These are phyloP conservation scores for Cossypha heuglini DNA, from an alignment of 2,797 vertebrate genomes.

Conservation along the genomic window DNA sequence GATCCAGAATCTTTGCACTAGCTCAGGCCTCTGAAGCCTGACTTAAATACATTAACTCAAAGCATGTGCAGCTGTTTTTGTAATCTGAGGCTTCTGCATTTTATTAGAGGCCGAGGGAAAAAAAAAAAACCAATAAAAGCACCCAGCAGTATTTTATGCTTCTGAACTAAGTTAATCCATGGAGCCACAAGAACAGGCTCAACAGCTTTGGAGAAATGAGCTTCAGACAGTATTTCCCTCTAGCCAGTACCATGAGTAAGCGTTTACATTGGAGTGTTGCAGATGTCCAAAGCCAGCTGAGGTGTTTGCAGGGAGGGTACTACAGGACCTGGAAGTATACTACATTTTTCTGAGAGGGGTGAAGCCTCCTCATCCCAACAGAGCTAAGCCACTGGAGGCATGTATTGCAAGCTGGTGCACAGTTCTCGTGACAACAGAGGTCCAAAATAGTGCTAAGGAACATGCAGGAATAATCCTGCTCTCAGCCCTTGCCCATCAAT, in stretches of 20 bases:
- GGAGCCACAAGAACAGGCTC: neutral
- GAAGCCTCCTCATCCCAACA: neutral
- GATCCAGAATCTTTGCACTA: slow-evolving; percentile 20
- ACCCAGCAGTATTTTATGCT: neutral
- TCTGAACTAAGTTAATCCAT: neutral
- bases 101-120: neutral
- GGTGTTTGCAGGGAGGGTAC: neutral
- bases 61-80: slow-evolving; percentile 44
- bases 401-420: rapidly evolving
- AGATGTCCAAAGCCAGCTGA: neutral
- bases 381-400: neutral
- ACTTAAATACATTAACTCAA: neutral
- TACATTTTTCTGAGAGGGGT: neutral
- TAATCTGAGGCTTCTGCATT: slow-evolving; percentile 11
- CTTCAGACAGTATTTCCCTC: neutral
- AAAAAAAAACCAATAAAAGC: neutral
- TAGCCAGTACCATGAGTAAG: neutral
- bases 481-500: neutral
- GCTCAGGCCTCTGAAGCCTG: neutral
- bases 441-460: neutral
- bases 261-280: neutral
- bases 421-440: neutral
- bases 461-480: neutral
- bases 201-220: neutral
- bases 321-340: neutral